Evolutionary conservation across 1,140 invertebrate genomes (phyloP).

Genomic region (Hetaerina americana): DNA sequence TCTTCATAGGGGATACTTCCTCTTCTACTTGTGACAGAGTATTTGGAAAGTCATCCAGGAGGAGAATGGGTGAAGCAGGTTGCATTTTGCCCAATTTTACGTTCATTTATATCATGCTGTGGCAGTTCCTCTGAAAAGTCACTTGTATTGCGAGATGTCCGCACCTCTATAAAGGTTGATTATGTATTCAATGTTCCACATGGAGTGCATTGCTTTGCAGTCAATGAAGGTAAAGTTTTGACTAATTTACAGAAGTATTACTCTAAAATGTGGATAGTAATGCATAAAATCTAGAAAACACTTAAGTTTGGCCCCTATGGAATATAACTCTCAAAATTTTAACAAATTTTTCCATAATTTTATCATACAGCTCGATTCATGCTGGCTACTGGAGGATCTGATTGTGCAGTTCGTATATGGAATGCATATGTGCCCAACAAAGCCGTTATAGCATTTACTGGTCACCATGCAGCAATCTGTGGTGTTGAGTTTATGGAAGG

Average conservation of each 20-base stretch:
- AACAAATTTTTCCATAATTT: background rate
- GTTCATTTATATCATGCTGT: slow-evolving; percentile 24
- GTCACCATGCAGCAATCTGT: slow-evolving; percentile 54
- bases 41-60: slow-evolving; percentile 40
- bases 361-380: slow-evolving; percentile 30
- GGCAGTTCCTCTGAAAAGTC: slow-evolving; percentile 22
- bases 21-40: slow-evolving; percentile 28
- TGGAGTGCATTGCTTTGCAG: slow-evolving; percentile 27
- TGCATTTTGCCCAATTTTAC: slow-evolving; percentile 41
- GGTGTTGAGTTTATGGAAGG: slow-evolving; percentile 44
- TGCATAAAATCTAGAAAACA: background rate
- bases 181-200: slow-evolving; percentile 23
- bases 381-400: slow-evolving; percentile 55
- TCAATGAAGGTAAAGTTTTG: slow-evolving; percentile 28
- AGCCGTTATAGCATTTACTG: slow-evolving; percentile 42
- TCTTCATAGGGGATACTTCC: background rate
- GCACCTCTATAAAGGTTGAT: slow-evolving; percentile 17
- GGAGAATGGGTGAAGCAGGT: slow-evolving; percentile 42
- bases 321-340: too few relatives aligned
- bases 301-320: too few relatives aligned
- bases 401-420: slow-evolving; percentile 58
- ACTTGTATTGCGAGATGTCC: slow-evolving; percentile 21
- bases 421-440: slow-evolving; percentile 54
- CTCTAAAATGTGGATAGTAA: background rate
- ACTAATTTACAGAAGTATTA: too few relatives aligned